Evolutionary conservation across 2,888 invertebrate genomes (phyloP).

Genomic region (Clivina fossor): DNA sequence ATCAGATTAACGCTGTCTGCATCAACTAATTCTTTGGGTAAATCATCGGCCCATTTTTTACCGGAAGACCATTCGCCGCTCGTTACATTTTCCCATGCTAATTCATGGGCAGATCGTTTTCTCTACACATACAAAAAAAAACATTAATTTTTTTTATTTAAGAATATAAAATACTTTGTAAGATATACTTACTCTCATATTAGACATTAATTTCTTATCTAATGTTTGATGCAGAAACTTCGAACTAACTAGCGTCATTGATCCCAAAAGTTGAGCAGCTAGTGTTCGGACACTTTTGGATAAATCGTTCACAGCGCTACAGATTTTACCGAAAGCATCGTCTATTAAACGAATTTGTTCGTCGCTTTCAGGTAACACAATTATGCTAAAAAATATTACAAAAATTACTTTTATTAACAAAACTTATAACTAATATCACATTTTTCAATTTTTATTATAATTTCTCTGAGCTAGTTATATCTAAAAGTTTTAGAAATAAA

Average conservation of each 20-base stretch:
- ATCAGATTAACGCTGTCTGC: slow-evolving; percentile 77
- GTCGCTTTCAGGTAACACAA: slow-evolving; percentile 70
- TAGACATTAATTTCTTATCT: slow-evolving; percentile 97
- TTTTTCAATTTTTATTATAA: slow-evolving; percentile 3
- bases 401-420: no score
- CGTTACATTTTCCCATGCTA: slow-evolving; percentile 78
- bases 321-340: slow-evolving; percentile 94
- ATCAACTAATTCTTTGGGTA: slow-evolving; percentile 72
- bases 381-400: slow-evolving; percentile 64
- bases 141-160: slow-evolving; percentile 16
- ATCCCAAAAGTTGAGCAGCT: slow-evolving; percentile 83
- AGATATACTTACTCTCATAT: slow-evolving; percentile 83
- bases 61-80: slow-evolving; percentile 92
- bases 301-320: slow-evolving; percentile 89
- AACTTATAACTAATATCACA: background rate
- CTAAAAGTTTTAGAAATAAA: no score
- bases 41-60: slow-evolving; percentile 85
- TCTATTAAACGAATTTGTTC: slow-evolving; percentile 89
- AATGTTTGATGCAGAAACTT: slow-evolving; percentile 92
- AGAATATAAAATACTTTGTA: background rate
- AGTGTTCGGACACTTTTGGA: slow-evolving; percentile 84
- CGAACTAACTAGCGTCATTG: slow-evolving; percentile 83
- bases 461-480: no score
- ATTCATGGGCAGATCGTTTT: slow-evolving; percentile 82
- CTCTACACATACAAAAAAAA: slow-evolving; percentile 55